Base-by-base conservation (phyloP, 2,113 vertebrate species). In the Pomatorhinus ruficollis region DNA sequence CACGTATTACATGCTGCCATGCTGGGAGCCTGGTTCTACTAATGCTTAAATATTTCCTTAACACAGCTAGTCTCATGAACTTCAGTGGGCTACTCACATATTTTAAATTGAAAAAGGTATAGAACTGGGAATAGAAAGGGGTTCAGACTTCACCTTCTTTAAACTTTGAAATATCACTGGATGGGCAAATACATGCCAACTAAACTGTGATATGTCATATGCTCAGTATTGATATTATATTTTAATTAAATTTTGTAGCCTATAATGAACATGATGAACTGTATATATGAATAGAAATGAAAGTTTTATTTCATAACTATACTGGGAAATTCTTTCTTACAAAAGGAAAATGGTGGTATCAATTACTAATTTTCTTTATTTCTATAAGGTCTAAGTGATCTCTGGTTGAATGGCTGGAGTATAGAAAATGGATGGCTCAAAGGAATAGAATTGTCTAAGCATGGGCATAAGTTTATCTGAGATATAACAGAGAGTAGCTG, bases 41-140 rank as follows among this genome's bases (percentile, higher is more conserved):
- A 53, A 71, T 30, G 35, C 57, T 93, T 66, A 60, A 95, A 35
- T 42, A 77, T 60, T 80, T 80, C 75, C 68, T 69, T 64, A 83
- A 59, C 66, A 64, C 11, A 83, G 56, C 17, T 30, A 49, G 13
- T 31, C 39, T 57, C 39, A 42, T 19, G 40, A 88, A 72, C 21
- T 80, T 83, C 49, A 52, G 37, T 44, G 19, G 25, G 47, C 21
- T 64, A 52, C 40, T 76, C 44, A 64, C 22, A 44, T 39, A 76
- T 60, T 86, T 86, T 40, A 60, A 83, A 90, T 2, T 27, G 11
- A n/a, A 90, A 70, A 52, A n/a, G 11, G 8, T 54, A 31, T 5
- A 64, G 40, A 65, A 44, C n/a, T n/a, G 16, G 27, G 25, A 77
- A 77, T 8, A 86, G 17, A 17, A 76, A 53, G 63, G 20, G 5